phyloP scores from a whole-genome alignment of 2,113 vertebrate genomes.

The Pachyramphus minor region DNA sequence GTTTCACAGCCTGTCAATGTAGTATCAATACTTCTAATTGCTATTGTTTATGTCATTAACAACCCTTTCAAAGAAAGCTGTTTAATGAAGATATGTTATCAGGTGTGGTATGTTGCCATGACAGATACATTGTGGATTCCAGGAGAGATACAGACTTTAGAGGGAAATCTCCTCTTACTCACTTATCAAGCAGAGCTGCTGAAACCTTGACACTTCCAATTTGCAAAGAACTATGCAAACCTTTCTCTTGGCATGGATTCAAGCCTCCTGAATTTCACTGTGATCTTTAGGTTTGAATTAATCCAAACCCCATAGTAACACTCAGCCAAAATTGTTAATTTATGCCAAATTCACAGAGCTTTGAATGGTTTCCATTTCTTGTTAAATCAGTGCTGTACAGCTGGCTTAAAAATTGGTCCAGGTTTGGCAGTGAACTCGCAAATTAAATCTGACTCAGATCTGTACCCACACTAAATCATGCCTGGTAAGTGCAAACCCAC shows the following conservation, averaged over 20 bases:
- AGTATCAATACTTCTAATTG: conserved; percentile 42
- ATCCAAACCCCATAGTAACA: neutral
- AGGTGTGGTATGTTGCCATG: neutral
- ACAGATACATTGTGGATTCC: conserved; percentile 5
- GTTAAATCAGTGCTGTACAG: conserved; percentile 34
- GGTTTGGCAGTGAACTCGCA: neutral
- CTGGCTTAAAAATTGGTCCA: conserved; percentile 37
- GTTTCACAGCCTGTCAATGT: conserved; percentile 13
- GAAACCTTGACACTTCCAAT: conserved; percentile 56
- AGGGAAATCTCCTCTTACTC: conserved; percentile 30
- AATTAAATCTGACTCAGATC: conserved; percentile 40
- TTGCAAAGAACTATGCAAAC: conserved; percentile 52
- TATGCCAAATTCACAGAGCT: conserved; percentile 44
- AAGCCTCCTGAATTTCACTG: conserved; percentile 32
- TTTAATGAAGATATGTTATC: neutral
- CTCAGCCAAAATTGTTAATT: conserved; percentile 38
- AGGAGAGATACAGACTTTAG: neutral
- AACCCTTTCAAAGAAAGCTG: conserved; percentile 15
- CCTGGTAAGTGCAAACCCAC: neutral
- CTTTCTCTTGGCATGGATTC: conserved; percentile 20
- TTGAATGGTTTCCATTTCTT: conserved; percentile 58
- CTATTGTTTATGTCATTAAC: conserved; percentile 35
- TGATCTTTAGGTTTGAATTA: conserved; percentile 22
- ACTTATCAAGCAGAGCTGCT: conserved; percentile 26
- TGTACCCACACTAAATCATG: neutral